Evolutionary conservation across 2,797 vertebrate genomes (phyloP).

Genomic region (Trachops cirrhosus): DNA sequence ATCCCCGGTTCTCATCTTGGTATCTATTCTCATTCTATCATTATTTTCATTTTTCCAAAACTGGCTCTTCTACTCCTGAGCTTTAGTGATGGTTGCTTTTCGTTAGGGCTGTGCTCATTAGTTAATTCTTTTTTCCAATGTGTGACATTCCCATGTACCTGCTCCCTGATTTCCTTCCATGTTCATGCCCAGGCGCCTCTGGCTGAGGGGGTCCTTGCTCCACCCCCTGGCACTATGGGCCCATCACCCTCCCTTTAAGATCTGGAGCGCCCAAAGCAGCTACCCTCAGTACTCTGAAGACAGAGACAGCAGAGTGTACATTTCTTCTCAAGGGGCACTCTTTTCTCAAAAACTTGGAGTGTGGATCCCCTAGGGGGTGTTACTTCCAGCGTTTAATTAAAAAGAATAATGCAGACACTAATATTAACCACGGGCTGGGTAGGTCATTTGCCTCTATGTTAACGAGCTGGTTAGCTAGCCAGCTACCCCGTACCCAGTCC

Average conservation of each 20-base stretch:
- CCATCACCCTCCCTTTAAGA: neutral
- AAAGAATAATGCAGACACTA: neutral
- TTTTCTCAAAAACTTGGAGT: neutral
- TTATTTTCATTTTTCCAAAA: neutral
- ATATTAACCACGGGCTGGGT: neutral
- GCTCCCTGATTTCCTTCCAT: neutral
- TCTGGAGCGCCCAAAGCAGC: neutral
- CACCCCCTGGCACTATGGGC: neutral
- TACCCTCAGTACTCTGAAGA: neutral
- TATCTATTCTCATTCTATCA: neutral
- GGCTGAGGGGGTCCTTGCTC: neutral
- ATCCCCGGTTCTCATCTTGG: neutral
- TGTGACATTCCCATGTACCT: neutral
- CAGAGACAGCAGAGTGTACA: neutral
- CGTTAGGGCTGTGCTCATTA: fast-evolving
- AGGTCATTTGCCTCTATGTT: neutral
- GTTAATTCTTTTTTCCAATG: neutral
- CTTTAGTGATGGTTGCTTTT: fast-evolving
- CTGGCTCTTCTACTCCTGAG: neutral
- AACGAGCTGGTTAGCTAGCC: neutral
- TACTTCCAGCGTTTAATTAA: neutral
- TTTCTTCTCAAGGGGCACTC: neutral
- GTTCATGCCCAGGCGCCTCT: fast-evolving
- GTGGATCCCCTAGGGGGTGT: neutral
- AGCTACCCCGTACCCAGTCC: neutral